Percentiles rank a stretch among this genome's conserved stretches.
Evolutionary conservation across 1,140 invertebrate genomes (phyloP).

Genomic region (Teleogryllus occipitalis): DNA sequence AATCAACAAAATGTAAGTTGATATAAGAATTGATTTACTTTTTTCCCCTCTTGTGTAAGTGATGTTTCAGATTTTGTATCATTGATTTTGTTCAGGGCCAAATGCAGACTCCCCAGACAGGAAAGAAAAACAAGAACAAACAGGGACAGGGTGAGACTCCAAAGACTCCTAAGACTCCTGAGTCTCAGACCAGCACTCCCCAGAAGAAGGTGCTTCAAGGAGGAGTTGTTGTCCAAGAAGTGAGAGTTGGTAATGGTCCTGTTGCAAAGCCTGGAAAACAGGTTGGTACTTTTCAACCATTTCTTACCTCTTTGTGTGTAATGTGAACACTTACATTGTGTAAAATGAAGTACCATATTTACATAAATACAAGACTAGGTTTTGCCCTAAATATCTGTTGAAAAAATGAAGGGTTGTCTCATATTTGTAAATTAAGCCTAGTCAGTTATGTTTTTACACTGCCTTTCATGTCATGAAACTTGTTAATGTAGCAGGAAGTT

Average conservation of each 20-base stretch:
- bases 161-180: conserved; percentile 24
- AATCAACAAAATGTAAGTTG: too few relatives aligned
- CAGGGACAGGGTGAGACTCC: conserved; percentile 11
- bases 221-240: conserved; percentile 69
- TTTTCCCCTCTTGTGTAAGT: too few relatives aligned
- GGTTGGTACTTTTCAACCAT: conserved; percentile 28
- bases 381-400: too few relatives aligned
- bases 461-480: too few relatives aligned
- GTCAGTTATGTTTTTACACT: too few relatives aligned
- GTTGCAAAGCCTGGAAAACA: conserved; percentile 69
- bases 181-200: conserved; percentile 25
- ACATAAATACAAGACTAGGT: too few relatives aligned
- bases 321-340: too few relatives aligned
- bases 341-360: too few relatives aligned
- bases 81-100: conserved; percentile 20
- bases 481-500: too few relatives aligned
- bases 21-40: too few relatives aligned
- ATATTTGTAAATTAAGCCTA: too few relatives aligned
- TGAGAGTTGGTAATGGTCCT: conserved; percentile 64
- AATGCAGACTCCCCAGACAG: conserved; percentile 11
- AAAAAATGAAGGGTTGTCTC: too few relatives aligned
- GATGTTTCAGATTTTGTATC: background rate
- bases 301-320: background rate
- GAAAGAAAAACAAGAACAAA: conserved; percentile 26
- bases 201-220: conserved; percentile 58